Percentiles rank a stretch among this genome's conserved stretches.
phyloP scores from a whole-genome alignment of 2,888 invertebrate species.

The Philaethria dido region DNA sequence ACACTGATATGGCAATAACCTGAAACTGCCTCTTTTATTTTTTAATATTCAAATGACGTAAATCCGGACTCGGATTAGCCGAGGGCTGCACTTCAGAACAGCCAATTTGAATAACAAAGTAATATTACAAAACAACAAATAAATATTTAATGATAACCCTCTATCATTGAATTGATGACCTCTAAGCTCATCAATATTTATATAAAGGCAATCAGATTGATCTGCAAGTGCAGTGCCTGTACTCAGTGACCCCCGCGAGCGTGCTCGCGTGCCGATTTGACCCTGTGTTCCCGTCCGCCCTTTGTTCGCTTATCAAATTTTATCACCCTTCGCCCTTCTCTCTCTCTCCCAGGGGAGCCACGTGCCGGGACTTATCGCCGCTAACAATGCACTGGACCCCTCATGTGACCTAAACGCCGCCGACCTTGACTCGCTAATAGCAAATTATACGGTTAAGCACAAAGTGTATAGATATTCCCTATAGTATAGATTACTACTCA shows the following conservation, averaged over 20 bases:
- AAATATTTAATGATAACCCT: constrained; percentile 15
- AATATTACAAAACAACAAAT: constrained; percentile 22
- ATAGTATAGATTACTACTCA: not conserved
- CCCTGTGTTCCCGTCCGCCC: constrained; percentile 28
- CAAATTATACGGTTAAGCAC: constrained; percentile 3
- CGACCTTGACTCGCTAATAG: constrained; percentile 37
- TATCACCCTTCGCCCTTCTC: constrained; percentile 14
- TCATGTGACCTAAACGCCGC: constrained; percentile 1
- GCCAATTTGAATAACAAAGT: constrained; percentile 23
- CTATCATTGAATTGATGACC: constrained; percentile 36
- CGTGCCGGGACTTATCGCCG: constrained; percentile 34
- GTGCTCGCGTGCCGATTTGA: constrained; percentile 41
- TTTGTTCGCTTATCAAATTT: constrained; percentile 9
- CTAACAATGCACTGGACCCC: constrained; percentile 35
- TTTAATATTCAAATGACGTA: not conserved
- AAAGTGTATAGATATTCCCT: not conserved
- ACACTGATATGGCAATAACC: too few species aligned
- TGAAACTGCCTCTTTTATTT: too few species aligned
- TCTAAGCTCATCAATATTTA: constrained; percentile 31
- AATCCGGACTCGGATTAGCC: not conserved
- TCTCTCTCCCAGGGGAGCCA: constrained; percentile 22
- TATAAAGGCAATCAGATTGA: constrained; percentile 14
- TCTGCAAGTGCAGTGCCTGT: constrained; percentile 4
- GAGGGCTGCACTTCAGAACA: constrained; percentile 2
- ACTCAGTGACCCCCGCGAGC: constrained; percentile 5